phyloP scores from a whole-genome alignment of 2,888 invertebrate species.

The Heliconius cydno region DNA sequence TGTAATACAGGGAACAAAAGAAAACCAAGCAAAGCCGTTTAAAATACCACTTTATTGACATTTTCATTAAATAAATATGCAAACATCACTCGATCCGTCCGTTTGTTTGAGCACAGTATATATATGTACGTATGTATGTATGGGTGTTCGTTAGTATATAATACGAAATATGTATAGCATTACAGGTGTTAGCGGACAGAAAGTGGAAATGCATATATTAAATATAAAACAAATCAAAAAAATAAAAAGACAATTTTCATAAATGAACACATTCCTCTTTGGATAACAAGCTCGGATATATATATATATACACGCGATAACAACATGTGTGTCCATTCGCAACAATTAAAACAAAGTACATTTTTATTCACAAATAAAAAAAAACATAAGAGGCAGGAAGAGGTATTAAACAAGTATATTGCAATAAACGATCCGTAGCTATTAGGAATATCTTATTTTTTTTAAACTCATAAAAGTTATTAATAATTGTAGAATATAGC shows the following conservation, averaged over 20 bases:
- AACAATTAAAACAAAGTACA: constrained; percentile 34
- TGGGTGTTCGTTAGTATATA: background rate
- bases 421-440: background rate
- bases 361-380: constrained; percentile 35
- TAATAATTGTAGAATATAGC: background rate
- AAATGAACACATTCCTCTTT: constrained; percentile 82
- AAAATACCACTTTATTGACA: constrained; percentile 83
- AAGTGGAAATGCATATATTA: constrained; percentile 74
- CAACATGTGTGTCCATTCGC: constrained; percentile 62
- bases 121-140: constrained; percentile 3
- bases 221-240: constrained; percentile 59
- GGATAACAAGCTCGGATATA: constrained; percentile 70
- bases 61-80: constrained; percentile 80
- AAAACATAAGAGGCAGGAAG: constrained; percentile 36
- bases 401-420: constrained; percentile 3
- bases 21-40: constrained; percentile 63
- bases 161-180: background rate
- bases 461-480: background rate
- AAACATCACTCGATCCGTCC: constrained; percentile 76
- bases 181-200: constrained; percentile 53
- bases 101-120: constrained; percentile 74
- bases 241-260: constrained; percentile 63
- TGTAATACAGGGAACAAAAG: constrained; percentile 44
- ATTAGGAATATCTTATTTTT: background rate
- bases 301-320: constrained; percentile 57